Base-by-base conservation (phyloP, 2,797 vertebrate genomes). In the Poecile montanus region DNA sequence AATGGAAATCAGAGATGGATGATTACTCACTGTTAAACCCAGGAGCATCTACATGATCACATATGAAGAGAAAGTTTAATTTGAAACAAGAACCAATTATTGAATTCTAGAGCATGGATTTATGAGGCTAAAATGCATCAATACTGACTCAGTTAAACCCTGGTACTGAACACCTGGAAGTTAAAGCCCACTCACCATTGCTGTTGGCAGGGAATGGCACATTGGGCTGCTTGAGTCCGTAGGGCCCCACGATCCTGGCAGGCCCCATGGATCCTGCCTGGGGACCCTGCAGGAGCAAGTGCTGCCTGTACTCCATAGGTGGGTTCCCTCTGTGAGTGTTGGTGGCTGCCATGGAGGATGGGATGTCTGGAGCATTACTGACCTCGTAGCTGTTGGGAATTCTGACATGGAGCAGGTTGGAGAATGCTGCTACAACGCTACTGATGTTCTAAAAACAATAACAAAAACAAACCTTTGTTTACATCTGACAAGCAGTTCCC, bases 341-440 rank as follows among this genome's bases (percentile, higher is more conserved):
- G 91, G 97, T 57, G 11, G 97, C 44, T 81, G 97, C 97, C 96
- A 98, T 17, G 53, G 97, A 87, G n/a, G 97, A 80, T 7, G 98
- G 97, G 87, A 94, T 8, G 2, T 99, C 99, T 14, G 99, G 98
- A 76, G 98, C 98, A 36, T 97, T 99, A 97, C 99, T 99, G 85
- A 99, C 99, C 97, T 99, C 99, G 7, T 99, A 99, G 97, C 99
- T 99, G 98, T 98, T 99, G 75, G 99, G 99, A 91, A 99, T 99
- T 97, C 99, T 98, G 81, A 99, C 99, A 13, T 98, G 98, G 38
- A 99, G 98, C 40, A 99, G 98, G 96, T 99, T 98, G 81, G 99
- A 99, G 97, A 99, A 99, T 8, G 99, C 99, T 44, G 99, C 99
- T 81, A 99, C 98, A 22, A 99, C 98, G 5, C 98, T 98, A 9